Base-by-base conservation (phyloP, 2,797 vertebrate genomes). In the Halcyon badia region DNA sequence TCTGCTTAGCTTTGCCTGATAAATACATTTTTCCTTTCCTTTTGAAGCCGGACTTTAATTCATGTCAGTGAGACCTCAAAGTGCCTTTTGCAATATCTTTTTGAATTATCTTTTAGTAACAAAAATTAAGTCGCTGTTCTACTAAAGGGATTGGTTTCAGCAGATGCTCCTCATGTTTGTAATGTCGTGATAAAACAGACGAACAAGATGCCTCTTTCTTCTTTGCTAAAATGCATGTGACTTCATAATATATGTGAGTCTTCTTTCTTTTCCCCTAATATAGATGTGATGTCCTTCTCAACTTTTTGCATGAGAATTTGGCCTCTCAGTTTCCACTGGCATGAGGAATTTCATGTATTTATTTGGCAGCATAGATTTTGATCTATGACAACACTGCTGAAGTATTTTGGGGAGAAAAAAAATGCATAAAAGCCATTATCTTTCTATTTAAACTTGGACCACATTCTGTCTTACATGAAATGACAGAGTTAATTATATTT, bases 381-480 rank as follows among this genome's bases (percentile, higher is more conserved):
- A 82, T 69, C 62, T 69, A 41, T 87, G 73, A 52, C 48, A 91
- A 71, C 35, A 90, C 18, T 41, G 11, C 19, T 37, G 39, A 83
- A 95, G 20, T 21, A 90, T 93, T 95, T 92, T 56, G 42, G 64
- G 7, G 30, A 79, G 30, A 76, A 87, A 86, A 89, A 90, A 89
- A 92, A 64, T 10, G 2, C 7, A 78, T 46, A 57, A 75, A 96
- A 94, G 54, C 26, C n/a, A 37, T 83, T 86, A 71, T 42, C 22
- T 84, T 95, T 92, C 41, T 42, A 46, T 83, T 85, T 89, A 75
- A 90, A 86, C 41, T 83, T 88, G 49, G 31, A 64, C 24, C 20
- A 30, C 19, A 58, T 83, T 93, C 33, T 90, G 61, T 68, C 26
- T 86, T 58, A 35, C 14, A 78, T 57, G 18, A 62, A 65, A 65